Conservation (phyloP, 2,797 vertebrate species). For the Myotis vivesi region DNA sequence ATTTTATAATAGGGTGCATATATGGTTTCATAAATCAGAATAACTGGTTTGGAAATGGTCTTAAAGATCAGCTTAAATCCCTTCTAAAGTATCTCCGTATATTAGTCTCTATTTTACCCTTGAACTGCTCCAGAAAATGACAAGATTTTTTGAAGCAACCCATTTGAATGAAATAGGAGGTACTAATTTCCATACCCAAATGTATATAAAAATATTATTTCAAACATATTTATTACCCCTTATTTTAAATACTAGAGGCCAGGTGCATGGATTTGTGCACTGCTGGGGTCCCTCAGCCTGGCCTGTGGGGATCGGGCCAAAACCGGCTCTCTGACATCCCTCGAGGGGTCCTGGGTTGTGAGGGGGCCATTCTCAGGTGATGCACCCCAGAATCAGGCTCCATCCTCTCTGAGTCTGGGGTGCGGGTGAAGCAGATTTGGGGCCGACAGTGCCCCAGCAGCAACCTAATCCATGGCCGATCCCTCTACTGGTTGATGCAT, state of each 20-base stretch:
- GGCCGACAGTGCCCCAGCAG: no score
- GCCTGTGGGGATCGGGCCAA: no score
- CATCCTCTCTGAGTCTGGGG: no score
- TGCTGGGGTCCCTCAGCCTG: no score
- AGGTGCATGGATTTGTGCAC: no score
- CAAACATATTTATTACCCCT: neutral
- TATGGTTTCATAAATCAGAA: neutral
- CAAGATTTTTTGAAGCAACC: neutral
- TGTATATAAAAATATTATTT: neutral
- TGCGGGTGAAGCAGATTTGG: no score
- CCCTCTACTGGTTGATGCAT: no score
- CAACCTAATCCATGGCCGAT: no score
- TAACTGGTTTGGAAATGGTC: conserved; percentile 31
- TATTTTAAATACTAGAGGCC: neutral
- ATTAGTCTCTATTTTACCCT: neutral
- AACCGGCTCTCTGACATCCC: no score
- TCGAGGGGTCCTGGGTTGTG: no score
- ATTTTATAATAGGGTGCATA: neutral
- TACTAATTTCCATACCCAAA: neutral
- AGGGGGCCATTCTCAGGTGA: no score
- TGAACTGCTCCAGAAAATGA: neutral
- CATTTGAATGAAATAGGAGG: conserved; percentile 21
- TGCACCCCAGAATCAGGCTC: no score
- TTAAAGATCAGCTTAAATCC: neutral
- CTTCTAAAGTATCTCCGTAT: neutral